Conservation (phyloP, 2,113 vertebrate genomes). For the Elephantulus edwardii region DNA sequence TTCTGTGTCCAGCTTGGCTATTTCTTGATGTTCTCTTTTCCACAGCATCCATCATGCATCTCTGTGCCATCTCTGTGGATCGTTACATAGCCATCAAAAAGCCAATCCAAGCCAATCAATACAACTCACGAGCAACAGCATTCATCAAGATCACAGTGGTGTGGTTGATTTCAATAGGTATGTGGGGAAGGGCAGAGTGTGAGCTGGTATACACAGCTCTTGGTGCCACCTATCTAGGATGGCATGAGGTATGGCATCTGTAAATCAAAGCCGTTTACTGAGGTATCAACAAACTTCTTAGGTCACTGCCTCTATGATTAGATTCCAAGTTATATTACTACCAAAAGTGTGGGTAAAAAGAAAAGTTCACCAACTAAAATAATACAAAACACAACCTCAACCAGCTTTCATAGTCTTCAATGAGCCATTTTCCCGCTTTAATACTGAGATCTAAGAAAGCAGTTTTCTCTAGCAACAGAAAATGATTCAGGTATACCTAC, state of each 20-base stretch:
- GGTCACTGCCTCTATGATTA: background rate
- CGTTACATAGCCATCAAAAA: slow-evolving; percentile 98
- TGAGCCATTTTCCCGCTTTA: background rate
- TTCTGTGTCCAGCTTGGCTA: slow-evolving; percentile 95
- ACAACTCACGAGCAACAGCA: slow-evolving; percentile 94
- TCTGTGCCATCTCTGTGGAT: slow-evolving; percentile 98
- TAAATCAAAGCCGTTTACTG: background rate
- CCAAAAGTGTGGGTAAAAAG: background rate
- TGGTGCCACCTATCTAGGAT: slow-evolving; percentile 9
- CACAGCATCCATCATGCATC: slow-evolving; percentile 98
- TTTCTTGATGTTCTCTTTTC: slow-evolving; percentile 99
- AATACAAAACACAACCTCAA: no score
- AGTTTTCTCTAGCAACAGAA: slow-evolving; percentile 13
- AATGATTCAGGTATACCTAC: background rate
- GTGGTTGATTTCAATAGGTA: slow-evolving; percentile 98
- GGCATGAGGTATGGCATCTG: background rate
- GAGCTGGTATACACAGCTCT: background rate
- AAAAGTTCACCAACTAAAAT: background rate
- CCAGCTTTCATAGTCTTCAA: background rate
- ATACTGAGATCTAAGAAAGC: slow-evolving; percentile 6
- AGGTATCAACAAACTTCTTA: background rate
- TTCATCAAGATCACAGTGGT: slow-evolving; percentile 95
- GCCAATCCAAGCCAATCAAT: slow-evolving; percentile 97
- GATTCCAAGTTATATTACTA: background rate
- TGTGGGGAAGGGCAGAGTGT: slow-evolving; percentile 67